A percentile compares a stretch with the other conserved stretches of the same genome.
These are phyloP conservation scores for Bombus consobrinus DNA, from an alignment of 1,140 invertebrate genomes.

Conservation along the genomic window DNA sequence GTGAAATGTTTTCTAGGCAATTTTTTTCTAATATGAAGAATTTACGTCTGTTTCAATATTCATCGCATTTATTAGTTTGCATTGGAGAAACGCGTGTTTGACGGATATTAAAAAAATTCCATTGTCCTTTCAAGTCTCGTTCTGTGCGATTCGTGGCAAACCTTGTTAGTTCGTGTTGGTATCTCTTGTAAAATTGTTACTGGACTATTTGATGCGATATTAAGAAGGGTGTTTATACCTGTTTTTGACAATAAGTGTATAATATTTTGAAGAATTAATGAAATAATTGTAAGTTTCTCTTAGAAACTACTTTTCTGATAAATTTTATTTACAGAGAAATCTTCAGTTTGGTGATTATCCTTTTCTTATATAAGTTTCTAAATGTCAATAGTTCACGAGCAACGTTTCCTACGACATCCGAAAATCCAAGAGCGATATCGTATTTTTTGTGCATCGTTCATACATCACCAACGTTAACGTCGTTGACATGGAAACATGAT, in stretches of 20 bases:
- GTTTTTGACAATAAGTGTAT: neutral
- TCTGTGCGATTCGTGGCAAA: neutral
- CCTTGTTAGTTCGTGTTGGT: too few species aligned
- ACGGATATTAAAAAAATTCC: neutral
- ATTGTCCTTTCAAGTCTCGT: neutral
- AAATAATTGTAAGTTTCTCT: neutral
- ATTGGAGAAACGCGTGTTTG: neutral
- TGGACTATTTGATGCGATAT: neutral
- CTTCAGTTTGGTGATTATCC: too few species aligned
- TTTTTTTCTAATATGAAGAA: neutral
- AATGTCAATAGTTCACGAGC: neutral
- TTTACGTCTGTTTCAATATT: constrained; percentile 3
- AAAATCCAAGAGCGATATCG: neutral
- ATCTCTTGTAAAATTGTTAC: neutral
- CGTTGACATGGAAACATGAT: constrained; percentile 51
- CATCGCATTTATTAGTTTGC: too few species aligned
- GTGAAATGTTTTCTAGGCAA: neutral
- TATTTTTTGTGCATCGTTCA: neutral
- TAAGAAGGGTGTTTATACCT: too few species aligned
- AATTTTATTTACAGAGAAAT: too few species aligned
- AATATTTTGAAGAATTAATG: neutral
- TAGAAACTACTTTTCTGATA: too few species aligned
- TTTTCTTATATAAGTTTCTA: neutral
- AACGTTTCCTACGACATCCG: neutral
- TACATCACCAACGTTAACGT: constrained; percentile 12